These are phyloP conservation scores for Cryptotermes secundus DNA, from an alignment of 1,140 invertebrate genomes.

Conservation along the genomic window DNA sequence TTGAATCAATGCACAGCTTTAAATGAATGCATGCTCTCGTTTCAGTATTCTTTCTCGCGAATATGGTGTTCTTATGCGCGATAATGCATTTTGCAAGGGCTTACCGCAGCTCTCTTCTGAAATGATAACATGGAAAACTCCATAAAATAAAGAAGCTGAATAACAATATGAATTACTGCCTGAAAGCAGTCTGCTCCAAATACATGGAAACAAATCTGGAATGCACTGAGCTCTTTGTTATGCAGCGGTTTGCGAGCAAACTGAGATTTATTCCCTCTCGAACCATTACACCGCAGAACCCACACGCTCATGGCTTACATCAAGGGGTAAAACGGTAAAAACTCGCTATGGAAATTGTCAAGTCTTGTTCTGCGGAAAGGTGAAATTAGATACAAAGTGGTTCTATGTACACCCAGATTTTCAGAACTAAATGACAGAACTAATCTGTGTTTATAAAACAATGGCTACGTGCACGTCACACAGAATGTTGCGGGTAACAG, in stretches of 20 bases:
- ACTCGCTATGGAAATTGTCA: not conserved
- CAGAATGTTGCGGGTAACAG: too few species aligned
- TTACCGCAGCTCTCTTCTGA: too few species aligned
- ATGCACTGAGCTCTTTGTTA: not conserved
- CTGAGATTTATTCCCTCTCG: not conserved
- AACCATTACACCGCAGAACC: not conserved
- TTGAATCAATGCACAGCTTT: too few species aligned
- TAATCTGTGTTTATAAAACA: too few species aligned
- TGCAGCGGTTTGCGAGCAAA: not conserved
- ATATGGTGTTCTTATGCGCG: too few species aligned
- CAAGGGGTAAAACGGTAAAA: not conserved
- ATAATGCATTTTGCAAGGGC: too few species aligned
- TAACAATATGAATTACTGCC: not conserved
- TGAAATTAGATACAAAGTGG: not conserved
- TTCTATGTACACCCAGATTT: not conserved
- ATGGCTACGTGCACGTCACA: too few species aligned
- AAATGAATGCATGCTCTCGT: too few species aligned
- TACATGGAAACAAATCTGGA: too few species aligned
- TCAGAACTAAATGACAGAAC: not conserved
- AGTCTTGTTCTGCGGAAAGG: not conserved
- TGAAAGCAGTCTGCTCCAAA: not conserved
- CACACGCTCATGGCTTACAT: not conserved
- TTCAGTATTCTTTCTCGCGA: too few species aligned
- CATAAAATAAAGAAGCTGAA: not conserved
- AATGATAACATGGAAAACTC: not conserved